A percentile compares a stretch with the other conserved stretches of the same genome.
These are phyloP conservation scores for Myotis vivesi DNA, from an alignment of 2,797 vertebrate genomes.

Conservation along the genomic window DNA sequence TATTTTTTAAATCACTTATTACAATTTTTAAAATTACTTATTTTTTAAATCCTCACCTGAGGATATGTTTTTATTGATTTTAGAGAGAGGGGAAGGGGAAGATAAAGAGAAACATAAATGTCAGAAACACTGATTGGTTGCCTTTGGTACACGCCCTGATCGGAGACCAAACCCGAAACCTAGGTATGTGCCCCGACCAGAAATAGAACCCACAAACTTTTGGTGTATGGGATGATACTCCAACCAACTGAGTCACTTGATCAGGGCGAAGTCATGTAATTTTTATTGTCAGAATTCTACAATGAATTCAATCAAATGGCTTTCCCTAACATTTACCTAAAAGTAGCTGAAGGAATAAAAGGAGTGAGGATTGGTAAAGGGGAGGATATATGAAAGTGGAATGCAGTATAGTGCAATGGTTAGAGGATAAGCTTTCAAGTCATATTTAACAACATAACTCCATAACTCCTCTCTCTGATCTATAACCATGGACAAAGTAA, in stretches of 20 bases:
- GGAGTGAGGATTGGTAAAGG: background rate
- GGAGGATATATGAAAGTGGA: background rate
- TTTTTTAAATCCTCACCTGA: background rate
- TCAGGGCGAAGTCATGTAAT: background rate
- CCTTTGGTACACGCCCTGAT: background rate
- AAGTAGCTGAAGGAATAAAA: constrained; percentile 6
- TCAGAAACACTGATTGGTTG: background rate
- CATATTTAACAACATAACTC: background rate
- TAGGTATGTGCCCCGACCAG: background rate
- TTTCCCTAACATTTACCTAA: constrained; percentile 25
- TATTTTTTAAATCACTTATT: background rate
- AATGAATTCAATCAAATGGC: background rate
- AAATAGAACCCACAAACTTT: background rate
- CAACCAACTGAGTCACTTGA: background rate
- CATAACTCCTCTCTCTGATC: background rate
- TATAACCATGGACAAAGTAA: background rate
- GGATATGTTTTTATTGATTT: background rate
- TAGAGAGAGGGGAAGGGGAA: background rate
- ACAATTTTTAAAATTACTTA: background rate
- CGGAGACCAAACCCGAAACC: background rate
- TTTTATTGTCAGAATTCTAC: background rate
- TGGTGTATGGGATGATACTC: background rate
- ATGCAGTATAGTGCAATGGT: background rate
- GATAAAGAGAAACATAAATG: background rate
- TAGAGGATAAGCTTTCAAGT: background rate